Evolutionary conservation across 2,113 vertebrate species (phyloP), one percentile per base, ranked within the genome.

Genomic region (Charina bottae): DNA sequence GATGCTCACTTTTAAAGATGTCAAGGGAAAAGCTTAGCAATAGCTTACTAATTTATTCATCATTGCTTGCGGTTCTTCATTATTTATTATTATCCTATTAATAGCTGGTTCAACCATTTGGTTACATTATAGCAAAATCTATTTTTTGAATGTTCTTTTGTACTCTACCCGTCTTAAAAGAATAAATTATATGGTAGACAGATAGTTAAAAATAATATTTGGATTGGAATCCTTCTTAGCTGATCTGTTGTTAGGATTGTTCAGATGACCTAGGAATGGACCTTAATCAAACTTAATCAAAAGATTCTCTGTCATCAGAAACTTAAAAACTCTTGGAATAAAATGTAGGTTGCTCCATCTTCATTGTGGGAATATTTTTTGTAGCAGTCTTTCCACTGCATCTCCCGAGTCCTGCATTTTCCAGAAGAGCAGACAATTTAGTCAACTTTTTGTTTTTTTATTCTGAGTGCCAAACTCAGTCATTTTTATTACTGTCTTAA

Each of bases 401-500:
- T 55, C 7, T n/a, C 87, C 2, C 86, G 49, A 28, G 93, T 89
- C 4, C 21, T 1, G 9, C 1, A 11, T 92, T 94, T 93, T 62
- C 12, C 15, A 90, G 83, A 9, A 88, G 60, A 91, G 58, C 1
- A 92, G n/a, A 2, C 85, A 55, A 46, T 84, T 64, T 68, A 92
- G 87, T 26, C 33, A 62, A 94, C 19, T 26, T 21, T 26, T 93
- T 89, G 2, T 85, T 84, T 12, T 49, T 72, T 56, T 58, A 37
- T 55, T 83, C 87, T 9, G 46, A 33, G 53, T 92, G 33, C n/a
- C 60, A 92, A 89, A 19, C n/a, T 87, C 88, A 93, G 60, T 62
- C 89, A 91, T 28, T 94, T 93, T 68, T 88, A 93, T 91, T 94
- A 89, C 90, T 88, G 6, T 86, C 93, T 91, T 93, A 92, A 94